Evolutionary conservation across 2,888 invertebrate genomes (phyloP).

Genomic region (Monochamus alternatus): DNA sequence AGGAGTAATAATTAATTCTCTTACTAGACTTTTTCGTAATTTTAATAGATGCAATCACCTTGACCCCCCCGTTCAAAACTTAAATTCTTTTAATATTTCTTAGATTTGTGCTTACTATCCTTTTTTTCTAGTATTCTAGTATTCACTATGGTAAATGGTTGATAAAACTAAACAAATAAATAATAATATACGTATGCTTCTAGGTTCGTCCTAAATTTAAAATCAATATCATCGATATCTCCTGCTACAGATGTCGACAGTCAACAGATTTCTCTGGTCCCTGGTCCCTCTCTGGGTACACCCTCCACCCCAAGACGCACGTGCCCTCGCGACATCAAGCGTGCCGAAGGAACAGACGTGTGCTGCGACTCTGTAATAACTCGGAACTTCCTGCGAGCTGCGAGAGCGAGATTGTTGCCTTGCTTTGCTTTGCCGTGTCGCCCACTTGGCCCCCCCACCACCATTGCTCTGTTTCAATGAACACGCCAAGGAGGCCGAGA

Average conservation of each 20-base stretch:
- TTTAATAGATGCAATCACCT: too few relatives aligned
- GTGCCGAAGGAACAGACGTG: conserved; percentile 53
- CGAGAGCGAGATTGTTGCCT: conserved; percentile 10
- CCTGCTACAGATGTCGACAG: conserved; percentile 15
- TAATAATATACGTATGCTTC: too few relatives aligned
- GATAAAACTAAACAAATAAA: too few relatives aligned
- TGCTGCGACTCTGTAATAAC: conserved; percentile 40
- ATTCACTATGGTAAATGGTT: too few relatives aligned
- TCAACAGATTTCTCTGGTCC: conserved; percentile 11
- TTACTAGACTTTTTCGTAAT: too few relatives aligned
- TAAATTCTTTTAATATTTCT: too few relatives aligned
- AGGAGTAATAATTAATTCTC: too few relatives aligned
- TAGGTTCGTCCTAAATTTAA: too few relatives aligned
- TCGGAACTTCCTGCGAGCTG: conserved; percentile 54
- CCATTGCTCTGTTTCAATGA: conserved; percentile 45
- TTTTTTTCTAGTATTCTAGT: too few relatives aligned
- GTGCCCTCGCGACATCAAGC: conserved; percentile 56
- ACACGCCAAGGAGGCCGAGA: conserved; percentile 36
- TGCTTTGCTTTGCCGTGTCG: conserved; percentile 22
- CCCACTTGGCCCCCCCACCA: conserved; percentile 10
- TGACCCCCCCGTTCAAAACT: too few relatives aligned
- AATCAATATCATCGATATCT: background rate
- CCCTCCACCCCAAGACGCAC: conserved; percentile 38
- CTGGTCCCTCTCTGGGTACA: background rate
- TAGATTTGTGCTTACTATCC: too few relatives aligned